phyloP scores from a whole-genome alignment of 2,113 vertebrate genomes.

The Marcusenius ussheri region DNA sequence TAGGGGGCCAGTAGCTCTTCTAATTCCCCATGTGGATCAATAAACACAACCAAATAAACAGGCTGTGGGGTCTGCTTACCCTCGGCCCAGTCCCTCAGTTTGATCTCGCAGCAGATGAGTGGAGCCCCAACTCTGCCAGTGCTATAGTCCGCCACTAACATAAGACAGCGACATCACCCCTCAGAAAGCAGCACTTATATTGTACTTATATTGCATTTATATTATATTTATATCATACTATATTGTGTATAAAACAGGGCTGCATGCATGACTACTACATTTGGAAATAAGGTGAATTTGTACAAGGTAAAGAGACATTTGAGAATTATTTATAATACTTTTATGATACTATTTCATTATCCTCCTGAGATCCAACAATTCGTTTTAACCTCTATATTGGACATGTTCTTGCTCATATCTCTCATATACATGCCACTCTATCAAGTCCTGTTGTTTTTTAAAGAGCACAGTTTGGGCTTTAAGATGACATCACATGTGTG shows the following conservation, averaged over 20 bases:
- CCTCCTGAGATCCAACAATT: neutral
- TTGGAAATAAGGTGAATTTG: neutral
- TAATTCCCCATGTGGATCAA: neutral
- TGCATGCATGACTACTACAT: neutral
- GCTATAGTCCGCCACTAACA: conserved; percentile 64
- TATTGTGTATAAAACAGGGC: neutral
- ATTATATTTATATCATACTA: too few relatives aligned
- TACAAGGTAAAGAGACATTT: neutral
- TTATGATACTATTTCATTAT: neutral
- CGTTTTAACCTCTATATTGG: neutral
- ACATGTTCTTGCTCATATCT: neutral
- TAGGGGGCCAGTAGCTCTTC: neutral
- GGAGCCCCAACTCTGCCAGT: conserved; percentile 92
- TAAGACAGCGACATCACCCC: neutral
- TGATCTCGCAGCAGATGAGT: conserved; percentile 88
- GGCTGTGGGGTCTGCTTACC: conserved; percentile 58
- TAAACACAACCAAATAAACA: neutral
- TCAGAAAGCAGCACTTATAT: neutral
- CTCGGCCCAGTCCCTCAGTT: conserved; percentile 86
- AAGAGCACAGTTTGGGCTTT: neutral
- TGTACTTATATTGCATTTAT: too few relatives aligned
- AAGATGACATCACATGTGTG: neutral
- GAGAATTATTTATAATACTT: neutral
- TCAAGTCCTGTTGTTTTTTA: neutral
- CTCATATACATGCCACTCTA: neutral